phyloP scores from a whole-genome alignment of 2,113 vertebrate species.

The Xyrauchen texanus region DNA sequence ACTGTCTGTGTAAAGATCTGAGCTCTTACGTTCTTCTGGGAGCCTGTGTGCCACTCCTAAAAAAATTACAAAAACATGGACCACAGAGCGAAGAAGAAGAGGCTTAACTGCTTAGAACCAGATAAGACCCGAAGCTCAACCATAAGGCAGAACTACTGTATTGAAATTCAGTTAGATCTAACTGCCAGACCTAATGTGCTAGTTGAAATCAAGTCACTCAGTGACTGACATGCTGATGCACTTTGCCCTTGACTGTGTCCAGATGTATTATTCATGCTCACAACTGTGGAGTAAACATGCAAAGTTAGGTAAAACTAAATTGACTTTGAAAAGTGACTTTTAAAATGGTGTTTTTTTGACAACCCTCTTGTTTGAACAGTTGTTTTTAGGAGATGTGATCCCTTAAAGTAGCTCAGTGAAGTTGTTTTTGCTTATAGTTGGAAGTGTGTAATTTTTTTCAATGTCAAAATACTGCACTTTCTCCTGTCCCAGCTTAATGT shows the following conservation, averaged over 20 bases:
- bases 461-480: too few species aligned
- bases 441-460: too few species aligned
- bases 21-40: conserved; percentile 26
- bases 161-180: neutral
- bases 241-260: conserved; percentile 39
- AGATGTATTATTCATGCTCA: conserved; percentile 23
- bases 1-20: conserved; percentile 29
- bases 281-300: neutral
- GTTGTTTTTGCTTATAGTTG: too few species aligned
- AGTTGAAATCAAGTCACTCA: neutral
- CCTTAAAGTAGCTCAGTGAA: too few species aligned
- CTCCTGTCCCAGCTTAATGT: too few species aligned
- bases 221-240: conserved; percentile 12
- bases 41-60: conserved; percentile 35
- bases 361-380: conserved; percentile 12
- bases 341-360: too few species aligned
- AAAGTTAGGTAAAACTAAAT: conserved; percentile 31
- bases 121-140: conserved; percentile 1
- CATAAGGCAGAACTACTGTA: neutral
- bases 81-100: conserved; percentile 12
- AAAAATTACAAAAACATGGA: conserved; percentile 31
- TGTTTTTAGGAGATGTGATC: neutral
- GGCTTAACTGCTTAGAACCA: neutral
- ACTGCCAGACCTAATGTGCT: too few species aligned
- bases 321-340: conserved; percentile 9